These are phyloP conservation scores for Spialia ferax DNA, from an alignment of 2,888 invertebrate species.

Conservation along the genomic window DNA sequence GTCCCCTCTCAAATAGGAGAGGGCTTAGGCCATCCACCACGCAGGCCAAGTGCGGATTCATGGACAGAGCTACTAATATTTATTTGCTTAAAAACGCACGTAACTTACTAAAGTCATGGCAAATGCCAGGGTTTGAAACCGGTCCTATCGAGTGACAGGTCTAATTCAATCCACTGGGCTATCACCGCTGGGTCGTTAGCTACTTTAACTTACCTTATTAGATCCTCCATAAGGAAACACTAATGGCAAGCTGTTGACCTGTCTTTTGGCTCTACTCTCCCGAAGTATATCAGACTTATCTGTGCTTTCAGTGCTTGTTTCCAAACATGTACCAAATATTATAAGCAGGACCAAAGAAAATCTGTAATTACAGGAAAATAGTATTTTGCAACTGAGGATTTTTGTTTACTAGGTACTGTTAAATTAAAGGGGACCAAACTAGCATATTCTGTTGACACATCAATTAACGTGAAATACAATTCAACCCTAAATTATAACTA, in stretches of 20 bases:
- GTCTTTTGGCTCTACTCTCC: slow-evolving; percentile 52
- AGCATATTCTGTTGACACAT: no score
- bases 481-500: no score
- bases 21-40: no score
- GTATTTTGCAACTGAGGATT: neutral
- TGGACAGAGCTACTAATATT: no score
- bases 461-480: no score
- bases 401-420: neutral
- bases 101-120: no score
- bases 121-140: no score
- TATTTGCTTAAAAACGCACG: no score
- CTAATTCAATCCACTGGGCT: neutral
- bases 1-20: no score
- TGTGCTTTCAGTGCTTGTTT: neutral
- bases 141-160: neutral
- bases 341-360: slow-evolving; percentile 11
- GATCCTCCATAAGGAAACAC: slow-evolving; percentile 85
- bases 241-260: slow-evolving; percentile 76
- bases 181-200: no score
- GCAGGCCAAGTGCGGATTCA: no score
- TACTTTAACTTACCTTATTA: slow-evolving; percentile 75
- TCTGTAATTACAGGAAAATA: slow-evolving; percentile 15
- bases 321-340: slow-evolving; percentile 8
- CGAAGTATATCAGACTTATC: neutral
- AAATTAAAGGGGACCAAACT: no score